These are phyloP conservation scores for Jaculus jaculus DNA, from an alignment of 2,113 vertebrate species.

Conservation along the genomic window DNA sequence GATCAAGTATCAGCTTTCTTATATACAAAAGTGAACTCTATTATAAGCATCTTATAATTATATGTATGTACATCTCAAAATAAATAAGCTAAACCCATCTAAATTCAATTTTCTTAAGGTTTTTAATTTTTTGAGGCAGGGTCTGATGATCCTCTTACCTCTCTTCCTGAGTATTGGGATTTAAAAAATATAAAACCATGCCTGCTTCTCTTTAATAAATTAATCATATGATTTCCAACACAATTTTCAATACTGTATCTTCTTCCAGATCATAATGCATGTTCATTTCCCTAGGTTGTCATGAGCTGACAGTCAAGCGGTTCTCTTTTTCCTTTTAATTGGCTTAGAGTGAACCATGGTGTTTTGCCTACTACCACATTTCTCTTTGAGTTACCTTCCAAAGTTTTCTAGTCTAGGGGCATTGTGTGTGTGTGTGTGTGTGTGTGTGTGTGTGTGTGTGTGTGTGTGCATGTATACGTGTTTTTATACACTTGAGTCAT, in stretches of 20 bases:
- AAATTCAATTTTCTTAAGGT: neutral
- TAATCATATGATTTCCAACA: neutral
- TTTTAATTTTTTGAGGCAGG: neutral
- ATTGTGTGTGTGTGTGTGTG: neutral
- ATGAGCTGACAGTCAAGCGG: neutral
- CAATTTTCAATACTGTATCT: neutral
- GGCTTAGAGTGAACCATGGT: neutral
- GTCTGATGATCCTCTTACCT: neutral
- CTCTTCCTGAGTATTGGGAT: neutral
- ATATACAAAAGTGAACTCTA: neutral
- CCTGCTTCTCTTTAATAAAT: neutral
- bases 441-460: too few species aligned
- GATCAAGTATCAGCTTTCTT: neutral
- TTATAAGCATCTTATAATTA: neutral
- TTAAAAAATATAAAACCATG: neutral
- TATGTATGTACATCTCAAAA: neutral
- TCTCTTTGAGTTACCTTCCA: neutral
- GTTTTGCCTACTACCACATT: neutral
- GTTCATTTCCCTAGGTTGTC: neutral
- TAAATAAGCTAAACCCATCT: neutral
- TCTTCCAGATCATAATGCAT: neutral
- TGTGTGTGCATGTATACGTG: neutral
- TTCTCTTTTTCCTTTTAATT: neutral
- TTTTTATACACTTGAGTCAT: neutral
- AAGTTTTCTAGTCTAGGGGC: neutral